Base-by-base conservation (phyloP, 1,140 invertebrate species). In the Drosophila kanapiae region DNA sequence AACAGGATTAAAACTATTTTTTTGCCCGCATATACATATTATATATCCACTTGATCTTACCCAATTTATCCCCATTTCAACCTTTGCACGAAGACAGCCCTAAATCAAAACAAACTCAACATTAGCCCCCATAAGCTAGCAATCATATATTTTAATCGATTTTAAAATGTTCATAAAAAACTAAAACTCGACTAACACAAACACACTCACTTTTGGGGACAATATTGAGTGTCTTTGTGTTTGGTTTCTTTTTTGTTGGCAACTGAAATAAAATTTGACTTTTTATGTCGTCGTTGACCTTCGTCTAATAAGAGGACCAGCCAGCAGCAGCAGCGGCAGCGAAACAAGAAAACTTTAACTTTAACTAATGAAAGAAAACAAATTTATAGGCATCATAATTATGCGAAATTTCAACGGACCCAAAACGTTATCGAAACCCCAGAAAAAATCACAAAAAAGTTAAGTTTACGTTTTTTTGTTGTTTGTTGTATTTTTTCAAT, bases 321-420 rank as follows among this genome's bases (percentile, higher is more conserved):
- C 53, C 42, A 80, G 53, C 63, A 80, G 72, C 60, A 76, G 64
- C 27, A 38, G 33, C 42, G 13, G 49, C 27, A 70, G 63, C 47
- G 33, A 74, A 65, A 61, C 62, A 59, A 68, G 38, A 85, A 78
- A 84, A 75, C 82, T 68, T 78, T 38, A 80, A 90, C 83, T 65
- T 80, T 84, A 70, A 77, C 85, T 90, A 88, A 85, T 91, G 85
- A 91, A 88, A 90, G 78, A 90, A 90, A 90, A 90, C 85, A 88
- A 85, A 90, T 90, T 90, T 90, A 90, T 90, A 90, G 85, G 85
- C 85, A 90, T 81, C 86, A 90, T 90, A 90, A 90, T 90, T 90
- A 90, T 90, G 85, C 85, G 86, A 90, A 90, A 85, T 90, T 82
- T 90, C 80, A 71, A 83, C 79, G 61, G 54, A 60, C 70, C 67